Evolutionary conservation across 2,113 vertebrate genomes (phyloP).

Genomic region (Rattus norvegicus): DNA sequence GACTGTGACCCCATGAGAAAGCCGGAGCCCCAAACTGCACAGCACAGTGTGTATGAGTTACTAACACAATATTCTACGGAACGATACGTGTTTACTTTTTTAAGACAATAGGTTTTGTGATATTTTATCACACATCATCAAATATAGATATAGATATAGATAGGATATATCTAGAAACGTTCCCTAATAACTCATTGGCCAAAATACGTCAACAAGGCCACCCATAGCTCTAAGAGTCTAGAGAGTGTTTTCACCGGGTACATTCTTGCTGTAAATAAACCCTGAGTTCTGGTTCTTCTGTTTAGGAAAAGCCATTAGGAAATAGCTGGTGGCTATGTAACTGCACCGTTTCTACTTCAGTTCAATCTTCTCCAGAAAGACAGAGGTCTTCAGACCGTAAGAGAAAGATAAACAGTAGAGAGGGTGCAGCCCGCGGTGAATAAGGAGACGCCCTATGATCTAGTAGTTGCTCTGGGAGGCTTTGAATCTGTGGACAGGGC

Average conservation of each 20-base stretch:
- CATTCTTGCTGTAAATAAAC: constrained; percentile 18
- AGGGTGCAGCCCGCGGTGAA: background rate
- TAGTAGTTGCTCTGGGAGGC: background rate
- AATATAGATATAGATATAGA: constrained; percentile 23
- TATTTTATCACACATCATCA: constrained; percentile 7
- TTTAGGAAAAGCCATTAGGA: background rate
- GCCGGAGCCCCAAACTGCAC: background rate
- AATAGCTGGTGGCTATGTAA: background rate
- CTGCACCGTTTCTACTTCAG: background rate
- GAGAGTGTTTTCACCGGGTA: background rate
- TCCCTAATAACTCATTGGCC: background rate
- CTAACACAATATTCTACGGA: background rate
- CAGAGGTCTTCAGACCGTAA: constrained; percentile 13
- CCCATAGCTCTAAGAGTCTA: background rate
- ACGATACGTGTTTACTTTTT: background rate
- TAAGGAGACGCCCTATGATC: background rate
- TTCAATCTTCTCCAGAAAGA: constrained; percentile 2
- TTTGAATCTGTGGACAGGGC: background rate
- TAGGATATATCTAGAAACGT: background rate
- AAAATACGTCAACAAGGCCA: background rate
- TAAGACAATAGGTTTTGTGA: background rate
- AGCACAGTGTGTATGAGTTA: constrained; percentile 1
- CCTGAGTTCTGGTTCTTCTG: background rate
- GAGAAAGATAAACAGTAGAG: background rate
- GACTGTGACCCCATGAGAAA: background rate